A percentile compares a stretch with the other conserved stretches of the same genome.
These are phyloP conservation scores for Archivesica marissinica DNA, from an alignment of 1,140 invertebrate species.

Conservation along the genomic window DNA sequence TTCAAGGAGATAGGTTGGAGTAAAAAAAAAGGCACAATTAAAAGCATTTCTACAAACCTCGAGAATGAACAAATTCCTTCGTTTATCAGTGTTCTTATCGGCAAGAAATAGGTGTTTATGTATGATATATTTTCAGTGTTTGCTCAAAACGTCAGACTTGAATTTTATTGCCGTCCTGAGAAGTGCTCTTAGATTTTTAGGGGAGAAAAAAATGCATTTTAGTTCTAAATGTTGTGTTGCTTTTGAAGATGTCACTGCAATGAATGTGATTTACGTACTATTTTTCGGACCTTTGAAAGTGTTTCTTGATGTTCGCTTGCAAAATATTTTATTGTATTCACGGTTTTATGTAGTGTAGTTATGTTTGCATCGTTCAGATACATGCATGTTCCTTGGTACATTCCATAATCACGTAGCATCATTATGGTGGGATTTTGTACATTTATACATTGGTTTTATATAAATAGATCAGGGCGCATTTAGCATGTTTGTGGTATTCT, in stretches of 20 bases:
- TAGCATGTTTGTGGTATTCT: no score
- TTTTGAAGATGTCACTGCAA: not conserved
- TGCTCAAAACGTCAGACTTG: slow-evolving; percentile 40
- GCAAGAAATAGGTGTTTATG: slow-evolving; percentile 56
- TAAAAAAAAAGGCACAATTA: slow-evolving; percentile 33
- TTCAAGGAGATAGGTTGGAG: not conserved
- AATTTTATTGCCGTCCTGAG: slow-evolving; percentile 33
- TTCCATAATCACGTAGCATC: not conserved
- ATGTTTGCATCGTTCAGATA: not conserved
- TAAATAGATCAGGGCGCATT: no score
- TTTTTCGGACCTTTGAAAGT: slow-evolving; percentile 8
- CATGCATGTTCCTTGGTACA: not conserved
- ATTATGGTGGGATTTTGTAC: no score
- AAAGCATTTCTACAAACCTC: not conserved
- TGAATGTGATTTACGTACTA: slow-evolving; percentile 6
- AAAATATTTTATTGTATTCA: not conserved
- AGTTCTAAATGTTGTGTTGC: not conserved
- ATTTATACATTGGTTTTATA: no score
- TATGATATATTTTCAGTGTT: slow-evolving; percentile 48
- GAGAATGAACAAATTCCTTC: slow-evolving; percentile 13
- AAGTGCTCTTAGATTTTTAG: slow-evolving; percentile 9
- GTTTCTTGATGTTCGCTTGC: not conserved
- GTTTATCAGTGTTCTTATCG: slow-evolving; percentile 32
- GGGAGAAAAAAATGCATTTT: not conserved
- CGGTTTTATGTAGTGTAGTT: not conserved